phyloP scores from a whole-genome alignment of 64 coral and sea anemone genomes.

The Actinia equina region DNA sequence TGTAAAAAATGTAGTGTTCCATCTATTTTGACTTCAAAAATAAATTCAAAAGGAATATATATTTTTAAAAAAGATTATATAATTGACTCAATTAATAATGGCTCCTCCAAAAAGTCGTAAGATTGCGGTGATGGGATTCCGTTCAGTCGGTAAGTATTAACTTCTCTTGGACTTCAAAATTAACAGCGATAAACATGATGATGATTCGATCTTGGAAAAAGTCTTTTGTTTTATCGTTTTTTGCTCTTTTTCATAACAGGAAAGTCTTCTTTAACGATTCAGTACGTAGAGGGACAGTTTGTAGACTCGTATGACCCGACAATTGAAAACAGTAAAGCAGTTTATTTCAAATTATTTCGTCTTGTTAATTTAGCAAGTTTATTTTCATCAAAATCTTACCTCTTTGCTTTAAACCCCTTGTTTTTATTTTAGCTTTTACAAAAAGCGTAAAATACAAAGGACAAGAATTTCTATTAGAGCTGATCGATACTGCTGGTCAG shows the following conservation, averaged over 20 bases:
- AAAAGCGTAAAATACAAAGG: slow-evolving; percentile 81
- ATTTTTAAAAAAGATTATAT: not conserved
- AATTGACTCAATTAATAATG: slow-evolving; percentile 35
- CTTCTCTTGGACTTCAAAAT: not conserved
- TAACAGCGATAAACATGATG: not conserved
- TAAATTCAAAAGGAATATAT: not conserved
- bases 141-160: slow-evolving; percentile 76
- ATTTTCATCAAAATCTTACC: not conserved
- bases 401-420: too few relatives aligned
- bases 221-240: not conserved
- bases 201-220: not conserved
- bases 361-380: not conserved
- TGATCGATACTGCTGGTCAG: slow-evolving; percentile 98
- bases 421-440: slow-evolving; percentile 69
- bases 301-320: slow-evolving; percentile 99
- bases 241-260: slow-evolving; percentile 57
- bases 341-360: not conserved
- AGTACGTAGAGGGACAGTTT: slow-evolving; percentile 98
- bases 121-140: slow-evolving; percentile 95
- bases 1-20: slow-evolving; percentile 3
- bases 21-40: not conserved
- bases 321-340: slow-evolving; percentile 93
- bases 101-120: slow-evolving; percentile 98
- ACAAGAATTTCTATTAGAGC: slow-evolving; percentile 89
- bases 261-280: slow-evolving; percentile 97